phyloP scores from a whole-genome alignment of 2,113 vertebrate genomes.

The Epinephelus fuscoguttatus region DNA sequence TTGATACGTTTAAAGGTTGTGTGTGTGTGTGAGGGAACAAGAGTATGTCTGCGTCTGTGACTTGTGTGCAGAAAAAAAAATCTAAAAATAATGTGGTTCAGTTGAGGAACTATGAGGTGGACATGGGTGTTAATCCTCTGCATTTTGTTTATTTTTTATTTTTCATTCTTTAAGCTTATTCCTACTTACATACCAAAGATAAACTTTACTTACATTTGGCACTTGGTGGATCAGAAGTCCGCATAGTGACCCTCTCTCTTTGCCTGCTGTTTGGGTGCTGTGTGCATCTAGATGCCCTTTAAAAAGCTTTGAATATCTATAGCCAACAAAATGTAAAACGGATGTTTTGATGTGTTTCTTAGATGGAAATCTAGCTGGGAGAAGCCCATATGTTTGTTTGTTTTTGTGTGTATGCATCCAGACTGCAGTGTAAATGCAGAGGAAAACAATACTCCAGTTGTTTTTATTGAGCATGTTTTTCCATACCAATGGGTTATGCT shows the following conservation, averaged over 20 bases:
- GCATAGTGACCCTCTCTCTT: not conserved
- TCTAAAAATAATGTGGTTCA: not conserved
- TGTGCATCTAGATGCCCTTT: conserved; percentile 1
- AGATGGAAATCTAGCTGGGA: not conserved
- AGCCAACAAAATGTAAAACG: not conserved
- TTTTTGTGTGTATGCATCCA: not conserved
- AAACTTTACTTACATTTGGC: not conserved
- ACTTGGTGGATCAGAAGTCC: not conserved
- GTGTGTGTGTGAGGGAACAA: not conserved
- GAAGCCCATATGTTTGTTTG: not conserved
- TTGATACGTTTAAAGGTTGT: not conserved
- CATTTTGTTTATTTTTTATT: not conserved
- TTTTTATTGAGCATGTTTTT: conserved; percentile 28
- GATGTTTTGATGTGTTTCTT: not conserved
- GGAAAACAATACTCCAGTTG: not conserved
- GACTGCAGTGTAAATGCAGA: not conserved
- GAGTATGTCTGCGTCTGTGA: not conserved
- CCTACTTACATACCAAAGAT: not conserved
- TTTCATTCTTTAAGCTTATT: not conserved
- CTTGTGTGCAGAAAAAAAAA: not conserved
- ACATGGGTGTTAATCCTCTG: not conserved
- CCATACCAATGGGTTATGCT: conserved; percentile 1
- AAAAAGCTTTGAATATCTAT: not conserved
- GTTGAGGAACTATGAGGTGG: not conserved
- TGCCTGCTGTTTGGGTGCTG: not conserved